A percentile compares a stretch with the other conserved stretches of the same genome.
These are phyloP conservation scores for Creontiades dilutus DNA, from an alignment of 2,888 invertebrate species.

Conservation along the genomic window DNA sequence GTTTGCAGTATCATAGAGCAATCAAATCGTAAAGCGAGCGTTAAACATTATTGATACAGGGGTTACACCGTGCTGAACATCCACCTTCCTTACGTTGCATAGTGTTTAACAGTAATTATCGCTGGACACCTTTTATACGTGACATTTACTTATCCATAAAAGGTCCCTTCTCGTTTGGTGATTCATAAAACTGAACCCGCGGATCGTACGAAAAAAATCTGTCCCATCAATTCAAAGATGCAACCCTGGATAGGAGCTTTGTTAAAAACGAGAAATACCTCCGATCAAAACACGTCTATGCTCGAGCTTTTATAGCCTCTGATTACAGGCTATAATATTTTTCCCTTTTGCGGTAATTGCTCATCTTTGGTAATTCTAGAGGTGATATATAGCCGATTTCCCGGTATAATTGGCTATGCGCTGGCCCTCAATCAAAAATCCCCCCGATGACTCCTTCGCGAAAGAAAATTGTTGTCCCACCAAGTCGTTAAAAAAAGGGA, in stretches of 20 bases:
- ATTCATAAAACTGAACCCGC: slow-evolving; percentile 10
- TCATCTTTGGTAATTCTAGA: slow-evolving; percentile 14
- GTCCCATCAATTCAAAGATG: slow-evolving; percentile 39
- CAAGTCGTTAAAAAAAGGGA: slow-evolving; percentile 22
- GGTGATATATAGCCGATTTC: slow-evolving; percentile 20
- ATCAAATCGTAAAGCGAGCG: background rate
- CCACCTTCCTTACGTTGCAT: background rate
- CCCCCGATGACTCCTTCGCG: background rate
- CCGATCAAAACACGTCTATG: slow-evolving; percentile 23
- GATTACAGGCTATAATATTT: slow-evolving; percentile 15
- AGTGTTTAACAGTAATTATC: slow-evolving; percentile 7
- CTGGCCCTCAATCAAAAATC: slow-evolving; percentile 21
- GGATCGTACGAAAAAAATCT: background rate
- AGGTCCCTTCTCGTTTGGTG: background rate
- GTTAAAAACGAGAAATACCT: background rate
- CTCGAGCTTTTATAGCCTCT: slow-evolving; percentile 15
- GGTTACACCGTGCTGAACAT: background rate
- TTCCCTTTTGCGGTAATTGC: slow-evolving; percentile 25
- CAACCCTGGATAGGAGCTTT: background rate
- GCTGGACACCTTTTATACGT: background rate
- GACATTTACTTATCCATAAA: slow-evolving; percentile 24
- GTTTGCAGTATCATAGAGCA: background rate
- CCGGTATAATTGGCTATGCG: slow-evolving; percentile 22
- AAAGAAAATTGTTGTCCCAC: background rate
- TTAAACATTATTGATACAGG: background rate